Percentiles rank a stretch among this genome's conserved stretches.
Evolutionary conservation across 2,797 vertebrate species (phyloP).

Genomic region (Oryzias sinensis): DNA sequence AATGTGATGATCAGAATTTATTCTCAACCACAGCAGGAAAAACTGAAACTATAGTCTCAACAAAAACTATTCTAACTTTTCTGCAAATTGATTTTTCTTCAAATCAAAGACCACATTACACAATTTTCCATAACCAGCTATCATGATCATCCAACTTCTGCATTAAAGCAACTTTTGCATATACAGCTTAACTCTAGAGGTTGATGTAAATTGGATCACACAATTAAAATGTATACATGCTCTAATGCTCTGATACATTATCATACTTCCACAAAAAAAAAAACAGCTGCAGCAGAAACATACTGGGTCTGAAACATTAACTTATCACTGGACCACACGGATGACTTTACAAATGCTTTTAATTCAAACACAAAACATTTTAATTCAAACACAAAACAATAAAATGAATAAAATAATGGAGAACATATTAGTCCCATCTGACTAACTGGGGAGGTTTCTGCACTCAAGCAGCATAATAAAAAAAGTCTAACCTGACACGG

Average conservation of each 20-base stretch:
- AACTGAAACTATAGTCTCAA: not conserved
- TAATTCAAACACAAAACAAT: not conserved
- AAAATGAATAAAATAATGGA: no score
- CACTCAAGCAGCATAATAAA: not conserved
- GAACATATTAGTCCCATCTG: no score
- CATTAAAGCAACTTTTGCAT: not conserved
- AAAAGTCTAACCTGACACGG: not conserved
- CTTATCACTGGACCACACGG: not conserved
- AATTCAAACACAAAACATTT: not conserved
- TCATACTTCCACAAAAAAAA: not conserved
- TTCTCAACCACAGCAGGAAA: not conserved
- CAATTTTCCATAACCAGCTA: no score
- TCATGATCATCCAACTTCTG: no score
- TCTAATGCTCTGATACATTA: not conserved
- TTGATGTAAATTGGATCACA: not conserved
- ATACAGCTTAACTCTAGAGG: not conserved
- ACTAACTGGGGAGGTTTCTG: no score
- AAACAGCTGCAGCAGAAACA: not conserved
- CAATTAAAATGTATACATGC: not conserved
- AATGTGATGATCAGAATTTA: not conserved
- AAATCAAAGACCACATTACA: no score
- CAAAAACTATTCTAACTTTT: no score
- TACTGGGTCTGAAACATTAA: no score
- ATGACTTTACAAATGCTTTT: not conserved
- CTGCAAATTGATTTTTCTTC: no score